Conservation (phyloP, 2,797 vertebrate species). For the Enteromius argenteus region DNA sequence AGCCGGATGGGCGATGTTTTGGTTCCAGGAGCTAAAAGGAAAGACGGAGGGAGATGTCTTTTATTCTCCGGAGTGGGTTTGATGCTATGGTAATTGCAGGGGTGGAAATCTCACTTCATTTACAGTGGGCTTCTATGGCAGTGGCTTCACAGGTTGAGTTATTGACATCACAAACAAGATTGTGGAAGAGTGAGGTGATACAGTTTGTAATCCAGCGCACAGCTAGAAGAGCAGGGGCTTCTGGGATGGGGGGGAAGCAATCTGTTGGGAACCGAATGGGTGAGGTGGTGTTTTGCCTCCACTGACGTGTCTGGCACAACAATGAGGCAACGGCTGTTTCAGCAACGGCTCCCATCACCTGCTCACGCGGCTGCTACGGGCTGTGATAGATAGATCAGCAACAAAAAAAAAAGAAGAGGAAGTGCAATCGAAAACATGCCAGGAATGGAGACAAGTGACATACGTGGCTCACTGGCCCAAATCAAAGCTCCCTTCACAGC, state of each 20-base stretch:
- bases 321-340: constrained; percentile 69
- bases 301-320: constrained; percentile 72
- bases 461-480: constrained; percentile 72
- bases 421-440: constrained; percentile 58
- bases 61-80: constrained; percentile 36
- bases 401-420: constrained; percentile 55
- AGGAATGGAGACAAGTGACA: constrained; percentile 68
- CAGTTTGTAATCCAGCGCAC: constrained; percentile 59
- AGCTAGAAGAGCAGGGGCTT: neutral
- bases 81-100: constrained; percentile 41
- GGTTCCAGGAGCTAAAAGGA: constrained; percentile 24
- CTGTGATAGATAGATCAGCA: constrained; percentile 73
- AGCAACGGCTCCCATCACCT: constrained; percentile 61
- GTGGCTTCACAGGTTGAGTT: constrained; percentile 42
- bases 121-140: constrained; percentile 37
- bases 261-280: constrained; percentile 45
- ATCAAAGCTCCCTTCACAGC: constrained; percentile 71
- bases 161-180: constrained; percentile 62
- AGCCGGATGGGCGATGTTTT: constrained; percentile 43
- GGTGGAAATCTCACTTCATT: constrained; percentile 41
- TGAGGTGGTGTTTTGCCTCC: constrained; percentile 58
- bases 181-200: constrained; percentile 59
- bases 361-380: constrained; percentile 64
- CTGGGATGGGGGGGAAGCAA: constrained; percentile 31
- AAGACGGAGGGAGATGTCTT: constrained; percentile 38